Base-by-base conservation (phyloP, 2,797 vertebrate species). In the Antennarius maculatus region DNA sequence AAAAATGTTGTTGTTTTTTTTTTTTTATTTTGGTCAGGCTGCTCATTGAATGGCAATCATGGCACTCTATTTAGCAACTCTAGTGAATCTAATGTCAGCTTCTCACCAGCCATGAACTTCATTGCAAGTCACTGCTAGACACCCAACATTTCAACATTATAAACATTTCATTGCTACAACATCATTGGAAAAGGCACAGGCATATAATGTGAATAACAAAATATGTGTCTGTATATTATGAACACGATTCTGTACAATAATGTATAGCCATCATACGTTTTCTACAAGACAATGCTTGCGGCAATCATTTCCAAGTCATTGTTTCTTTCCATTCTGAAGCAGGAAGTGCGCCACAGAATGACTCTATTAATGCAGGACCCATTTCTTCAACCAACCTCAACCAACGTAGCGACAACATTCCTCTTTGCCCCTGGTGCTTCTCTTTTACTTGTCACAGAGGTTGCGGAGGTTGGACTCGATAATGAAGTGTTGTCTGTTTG, bases 311-410 rank as follows among this genome's bases (percentile, higher is more conserved):
- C 68, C 31, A 54, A 50, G 74, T 76, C 83, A 84, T 85, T 87
- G 86, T 87, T 86, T 83, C 80, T 34, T 45, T 61, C 61, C 61
- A 70, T 78, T 85, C 76, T 84, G 82, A 85, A 89, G 76, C 73
- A 56, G 48, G 55, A 86, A 72, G 71, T 63, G 52, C 76, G 83
- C 73, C 7, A n/a, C 66, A 71, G 77, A 91, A 91, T 66, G 84
- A 69, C 83, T 87, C 86, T 80, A 91, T 91, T 90, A 89, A 89
- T 84, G 84, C 81, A 78, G 75, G 92, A 88, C 79, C 87, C 77
- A 85, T 93, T 91, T 88, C 77, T 77, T 64, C 41, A 89, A 88
- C 91, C 82, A 90, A 76, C 77, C 82, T 74, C 43, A 61, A 58
- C 75, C 72, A 37, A 11, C 77, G 81, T 82, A 88, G 86, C 77